These are phyloP conservation scores for Catocala fraxini DNA, from an alignment of 2,888 invertebrate genomes.

Conservation along the genomic window DNA sequence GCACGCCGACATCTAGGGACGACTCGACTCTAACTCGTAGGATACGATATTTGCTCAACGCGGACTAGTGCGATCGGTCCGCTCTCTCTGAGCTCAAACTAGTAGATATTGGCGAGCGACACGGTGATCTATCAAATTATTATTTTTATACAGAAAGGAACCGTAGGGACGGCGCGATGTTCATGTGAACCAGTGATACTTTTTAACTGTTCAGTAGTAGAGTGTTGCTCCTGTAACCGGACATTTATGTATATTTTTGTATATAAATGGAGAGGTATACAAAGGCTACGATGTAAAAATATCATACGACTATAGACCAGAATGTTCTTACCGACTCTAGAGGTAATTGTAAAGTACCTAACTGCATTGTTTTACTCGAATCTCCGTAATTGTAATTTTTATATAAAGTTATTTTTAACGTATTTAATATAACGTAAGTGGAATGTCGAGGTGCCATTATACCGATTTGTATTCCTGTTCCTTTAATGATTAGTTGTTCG, in stretches of 20 bases:
- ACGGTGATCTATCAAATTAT: constrained; percentile 67
- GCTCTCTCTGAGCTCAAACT: constrained; percentile 55
- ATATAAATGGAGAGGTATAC: constrained; percentile 81
- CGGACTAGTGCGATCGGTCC: constrained; percentile 48
- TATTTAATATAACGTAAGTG: constrained; percentile 79
- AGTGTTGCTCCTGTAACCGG: constrained; percentile 64
- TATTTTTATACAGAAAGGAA: constrained; percentile 75
- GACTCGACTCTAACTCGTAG: constrained; percentile 25
- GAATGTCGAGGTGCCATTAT: constrained; percentile 86
- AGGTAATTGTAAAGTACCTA: constrained; percentile 63
- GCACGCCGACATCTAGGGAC: constrained; percentile 43
- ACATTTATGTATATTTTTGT: constrained; percentile 86
- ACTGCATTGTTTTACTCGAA: constrained; percentile 79
- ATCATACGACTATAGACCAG: constrained; percentile 70
- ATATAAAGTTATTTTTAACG: constrained; percentile 79
- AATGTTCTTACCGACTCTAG: constrained; percentile 64
- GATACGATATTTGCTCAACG: constrained; percentile 63
- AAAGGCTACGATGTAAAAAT: constrained; percentile 78
- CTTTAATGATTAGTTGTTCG: constrained; percentile 63
- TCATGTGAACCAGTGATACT: constrained; percentile 61
- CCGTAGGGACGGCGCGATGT: constrained; percentile 51
- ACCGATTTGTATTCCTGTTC: constrained; percentile 79
- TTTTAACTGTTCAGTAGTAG: constrained; percentile 57
- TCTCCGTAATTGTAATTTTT: constrained; percentile 84
- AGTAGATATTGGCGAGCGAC: constrained; percentile 51